Base-by-base conservation (phyloP, 2,888 invertebrate genomes). In the Odontocolon sp. region DNA sequence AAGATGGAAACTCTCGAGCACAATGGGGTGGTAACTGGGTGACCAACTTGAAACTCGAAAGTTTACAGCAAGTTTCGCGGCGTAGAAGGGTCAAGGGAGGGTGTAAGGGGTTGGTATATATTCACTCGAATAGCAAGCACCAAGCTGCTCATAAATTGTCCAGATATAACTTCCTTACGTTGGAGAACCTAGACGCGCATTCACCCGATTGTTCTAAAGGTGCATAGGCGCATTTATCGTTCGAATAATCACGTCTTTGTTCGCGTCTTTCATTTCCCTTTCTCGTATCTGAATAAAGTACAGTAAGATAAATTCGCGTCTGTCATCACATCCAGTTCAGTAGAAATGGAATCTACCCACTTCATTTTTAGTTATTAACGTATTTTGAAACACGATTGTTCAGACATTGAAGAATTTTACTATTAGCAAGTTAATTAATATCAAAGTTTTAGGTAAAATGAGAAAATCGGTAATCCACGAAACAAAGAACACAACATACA, bases 21-120 rank as follows among this genome's bases (percentile, higher is more conserved):
- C 77, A 77, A 79, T 74, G 70, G 70, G 31, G 56, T 52, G 26
- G 59, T 77, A 79, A 79, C 71, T 79, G 71, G 77, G 77, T 79
- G 77, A 79, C 79, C 79, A 79, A 79, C 77, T 79, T 77, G 79
- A 69, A 56, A 63, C 70, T 74, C 54, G 57, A 61, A 79, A 77
- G 73, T 77, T 79, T 56, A 40, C 23, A 40, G 50, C 36, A 77
- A 79, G 76, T 78, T 78, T 72, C 59, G 26, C 14, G 50, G 70
- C 57, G 54, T 45, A 42, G 64, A 28, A 21, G 31, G 33, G 42
- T 31, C 42, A 59, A 57, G 45, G 56, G 45, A 18, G 38, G 11
- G 16, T 14, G 28, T 45, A 45, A 18, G 21, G 54, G n/a, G n/a
- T n/a, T 33, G 54, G 52, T 67, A 67, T 68, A 47, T 68, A 68